phyloP scores from a whole-genome alignment of 1,140 invertebrate species.

The Lycorma delicatula region DNA sequence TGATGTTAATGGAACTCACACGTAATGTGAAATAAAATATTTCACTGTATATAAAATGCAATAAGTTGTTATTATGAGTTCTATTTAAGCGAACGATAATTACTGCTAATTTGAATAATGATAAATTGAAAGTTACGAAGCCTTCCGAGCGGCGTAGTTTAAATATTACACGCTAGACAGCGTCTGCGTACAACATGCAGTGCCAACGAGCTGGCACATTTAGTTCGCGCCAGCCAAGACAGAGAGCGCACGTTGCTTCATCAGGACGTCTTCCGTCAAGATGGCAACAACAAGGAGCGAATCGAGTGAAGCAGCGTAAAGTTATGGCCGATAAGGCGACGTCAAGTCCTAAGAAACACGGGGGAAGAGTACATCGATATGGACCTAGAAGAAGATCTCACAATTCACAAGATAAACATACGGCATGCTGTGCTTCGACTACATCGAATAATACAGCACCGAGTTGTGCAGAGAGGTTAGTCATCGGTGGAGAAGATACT shows the following conservation, averaged over 20 bases:
- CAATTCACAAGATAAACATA: not conserved
- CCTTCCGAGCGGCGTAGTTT: too few relatives aligned
- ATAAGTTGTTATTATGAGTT: too few relatives aligned
- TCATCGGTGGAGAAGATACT: not conserved
- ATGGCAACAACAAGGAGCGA: slow-evolving; percentile 22
- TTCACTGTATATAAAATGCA: too few relatives aligned
- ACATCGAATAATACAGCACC: not conserved
- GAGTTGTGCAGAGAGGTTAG: not conserved
- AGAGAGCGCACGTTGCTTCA: slow-evolving; percentile 7
- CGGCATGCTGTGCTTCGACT: not conserved
- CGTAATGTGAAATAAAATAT: too few relatives aligned
- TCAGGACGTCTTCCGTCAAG: slow-evolving; percentile 13
- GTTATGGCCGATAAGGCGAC: slow-evolving; percentile 22
- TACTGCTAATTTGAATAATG: too few relatives aligned
- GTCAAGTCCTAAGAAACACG: slow-evolving; percentile 10
- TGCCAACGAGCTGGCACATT: not conserved
- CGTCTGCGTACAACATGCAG: too few relatives aligned
- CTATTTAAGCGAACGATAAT: too few relatives aligned
- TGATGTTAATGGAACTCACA: too few relatives aligned
- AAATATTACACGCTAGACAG: not conserved
- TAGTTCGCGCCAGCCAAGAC: slow-evolving; percentile 5
- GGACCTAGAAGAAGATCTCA: slow-evolving; percentile 9
- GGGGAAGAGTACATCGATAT: slow-evolving; percentile 9
- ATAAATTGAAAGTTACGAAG: too few relatives aligned
- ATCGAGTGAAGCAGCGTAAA: too few relatives aligned